These are phyloP conservation scores for Sympetrum striolatum DNA, from an alignment of 2,888 invertebrate species.

Conservation along the genomic window DNA sequence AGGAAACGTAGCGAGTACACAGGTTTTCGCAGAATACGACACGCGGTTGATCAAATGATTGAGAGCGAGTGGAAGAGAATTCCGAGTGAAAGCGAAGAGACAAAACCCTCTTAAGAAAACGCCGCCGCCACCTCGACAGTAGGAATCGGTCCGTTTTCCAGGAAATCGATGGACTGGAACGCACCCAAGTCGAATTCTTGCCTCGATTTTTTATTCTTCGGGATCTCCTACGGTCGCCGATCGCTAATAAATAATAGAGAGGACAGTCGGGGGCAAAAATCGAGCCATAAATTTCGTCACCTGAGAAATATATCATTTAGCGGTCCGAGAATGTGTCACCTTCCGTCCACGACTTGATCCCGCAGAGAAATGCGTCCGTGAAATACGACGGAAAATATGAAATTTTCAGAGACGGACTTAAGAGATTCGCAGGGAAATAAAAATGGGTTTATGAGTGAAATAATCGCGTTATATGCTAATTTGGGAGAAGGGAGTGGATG, in stretches of 20 bases:
- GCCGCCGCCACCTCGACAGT: background rate
- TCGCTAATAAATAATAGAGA: constrained; percentile 10
- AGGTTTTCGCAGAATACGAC: background rate
- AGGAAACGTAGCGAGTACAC: too few species aligned
- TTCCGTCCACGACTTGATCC: background rate
- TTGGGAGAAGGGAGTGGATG: too few species aligned
- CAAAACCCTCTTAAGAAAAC: background rate
- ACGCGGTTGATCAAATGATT: background rate
- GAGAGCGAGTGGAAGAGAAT: background rate
- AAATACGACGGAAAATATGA: background rate
- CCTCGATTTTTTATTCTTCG: background rate
- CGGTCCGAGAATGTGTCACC: background rate
- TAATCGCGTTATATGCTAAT: too few species aligned
- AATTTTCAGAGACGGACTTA: too few species aligned
- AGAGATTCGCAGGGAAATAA: too few species aligned
- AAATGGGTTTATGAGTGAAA: too few species aligned
- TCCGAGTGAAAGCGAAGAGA: background rate
- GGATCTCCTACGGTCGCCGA: background rate
- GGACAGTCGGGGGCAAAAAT: background rate
- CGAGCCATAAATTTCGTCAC: background rate
- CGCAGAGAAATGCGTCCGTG: background rate
- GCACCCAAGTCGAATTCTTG: constrained; percentile 27
- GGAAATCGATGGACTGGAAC: constrained; percentile 14
- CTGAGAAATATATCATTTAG: background rate
- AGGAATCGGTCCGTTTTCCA: background rate